phyloP scores from a whole-genome alignment of 2,797 vertebrate species.

The Anas capensis region DNA sequence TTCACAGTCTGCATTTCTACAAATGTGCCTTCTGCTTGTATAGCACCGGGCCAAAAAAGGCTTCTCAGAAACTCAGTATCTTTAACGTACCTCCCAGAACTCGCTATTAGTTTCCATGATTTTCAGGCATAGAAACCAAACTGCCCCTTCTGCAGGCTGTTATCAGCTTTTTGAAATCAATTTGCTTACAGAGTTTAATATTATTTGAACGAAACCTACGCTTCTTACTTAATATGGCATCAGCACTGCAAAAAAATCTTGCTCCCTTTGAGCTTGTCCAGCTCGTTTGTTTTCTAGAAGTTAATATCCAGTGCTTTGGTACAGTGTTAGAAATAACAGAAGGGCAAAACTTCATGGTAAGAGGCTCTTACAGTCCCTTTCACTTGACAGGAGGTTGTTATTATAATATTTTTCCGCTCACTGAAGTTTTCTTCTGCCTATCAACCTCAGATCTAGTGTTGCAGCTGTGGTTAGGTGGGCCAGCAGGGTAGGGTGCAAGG shows the following conservation, averaged over 20 bases:
- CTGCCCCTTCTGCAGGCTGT: neutral
- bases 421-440: neutral
- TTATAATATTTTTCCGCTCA: neutral
- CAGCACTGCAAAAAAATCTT: neutral
- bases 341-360: neutral
- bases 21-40: neutral
- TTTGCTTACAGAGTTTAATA: neutral
- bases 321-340: neutral
- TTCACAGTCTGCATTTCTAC: neutral
- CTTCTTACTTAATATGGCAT: neutral
- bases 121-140: neutral
- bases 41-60: neutral
- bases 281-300: neutral
- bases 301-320: neutral
- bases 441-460: neutral
- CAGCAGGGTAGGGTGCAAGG: fast-evolving
- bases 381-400: neutral
- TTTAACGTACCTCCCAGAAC: neutral
- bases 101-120: neutral
- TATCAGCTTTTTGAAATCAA: neutral
- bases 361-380: neutral
- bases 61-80: neutral
- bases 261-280: neutral
- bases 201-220: fast-evolving
- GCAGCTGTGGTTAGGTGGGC: neutral